Evolutionary conservation across 2,888 invertebrate genomes (phyloP), one percentile per base, ranked within the genome.

Genomic region (Lampropteryx suffumata): DNA sequence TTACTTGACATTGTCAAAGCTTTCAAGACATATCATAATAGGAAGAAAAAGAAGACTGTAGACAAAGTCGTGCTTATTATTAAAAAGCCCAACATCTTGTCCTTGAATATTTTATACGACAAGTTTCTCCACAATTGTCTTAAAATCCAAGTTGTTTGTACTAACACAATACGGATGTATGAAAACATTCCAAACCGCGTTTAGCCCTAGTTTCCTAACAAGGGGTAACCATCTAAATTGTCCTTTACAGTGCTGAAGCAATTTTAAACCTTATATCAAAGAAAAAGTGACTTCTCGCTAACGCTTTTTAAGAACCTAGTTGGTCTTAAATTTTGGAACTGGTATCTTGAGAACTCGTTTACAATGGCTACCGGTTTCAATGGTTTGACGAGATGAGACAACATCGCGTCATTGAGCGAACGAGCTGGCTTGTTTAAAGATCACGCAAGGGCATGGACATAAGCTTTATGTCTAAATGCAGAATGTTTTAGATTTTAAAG

Each of bases 331-430:
- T 57, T 54, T 50, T 49, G 45, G 40, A 45, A 59, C 56, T 51
- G 57, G 59, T 62, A 56, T 52, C 50, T 54, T 50, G 49, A 56
- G 46, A 61, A 59, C 62, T 26, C 50, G 57, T 62, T 59, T 56
- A 55, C 56, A 62, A 62, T 58, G 57, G 56, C 62, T 62, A 62
- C 62, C 59, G 59, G 62, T 62, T 62, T 51, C 42, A 35, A 46
- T 56, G 48, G 54, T 59, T 48, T 62, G 55, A 59, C 47, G 50
- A 58, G 56, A 56, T 50, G 59, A 55, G 55, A 62, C 57, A 50
- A 50, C 55, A 55, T 59, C 44, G 59, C 57, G 50, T 57, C 57
- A 61, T 55, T 57, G 54, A 54, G 55, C 39, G 50, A 40, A 41
- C 50, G 59, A 53, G 55, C 41, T 49, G 57, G 50, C 44, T 53